Conservation (phyloP, 2,797 vertebrate genomes). For the Neosilurus mollespiculum region DNA sequence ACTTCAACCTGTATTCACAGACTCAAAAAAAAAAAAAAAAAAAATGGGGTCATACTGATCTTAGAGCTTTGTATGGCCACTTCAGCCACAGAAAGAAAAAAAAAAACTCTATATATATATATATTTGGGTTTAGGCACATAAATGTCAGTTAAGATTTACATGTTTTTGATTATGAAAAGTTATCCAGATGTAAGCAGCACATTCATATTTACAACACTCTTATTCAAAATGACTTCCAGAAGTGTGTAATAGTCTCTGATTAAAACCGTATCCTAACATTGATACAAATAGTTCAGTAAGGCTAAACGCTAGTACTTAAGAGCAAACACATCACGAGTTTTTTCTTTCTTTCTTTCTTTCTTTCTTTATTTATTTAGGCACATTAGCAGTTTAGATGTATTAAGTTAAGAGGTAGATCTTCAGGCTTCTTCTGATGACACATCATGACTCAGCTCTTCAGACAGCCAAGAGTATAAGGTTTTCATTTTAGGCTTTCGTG, state of each 20-base stretch:
- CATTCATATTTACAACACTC: neutral
- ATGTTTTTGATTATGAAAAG: neutral
- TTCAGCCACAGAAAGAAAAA: neutral
- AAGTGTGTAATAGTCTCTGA: neutral
- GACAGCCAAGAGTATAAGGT: neutral
- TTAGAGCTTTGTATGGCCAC: neutral
- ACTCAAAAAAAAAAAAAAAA: neutral
- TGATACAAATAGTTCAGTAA: neutral
- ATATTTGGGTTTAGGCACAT: neutral
- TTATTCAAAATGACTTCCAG: neutral
- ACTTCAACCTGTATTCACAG: slow-evolving; percentile 2
- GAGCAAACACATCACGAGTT: neutral
- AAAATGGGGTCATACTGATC: neutral
- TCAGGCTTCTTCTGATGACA: neutral
- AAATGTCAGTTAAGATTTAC: neutral
- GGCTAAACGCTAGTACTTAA: neutral
- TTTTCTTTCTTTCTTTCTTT: neutral
- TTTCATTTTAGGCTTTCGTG: neutral
- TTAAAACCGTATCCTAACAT: neutral
- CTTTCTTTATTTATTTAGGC: too few species aligned
- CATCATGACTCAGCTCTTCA: slow-evolving; percentile 16
- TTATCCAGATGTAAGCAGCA: neutral
- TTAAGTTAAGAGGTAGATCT: neutral
- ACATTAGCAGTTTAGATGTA: neutral
- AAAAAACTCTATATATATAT: neutral